Base-by-base conservation (phyloP, 2,888 invertebrate species). In the Alviniconcha strummeri region DNA sequence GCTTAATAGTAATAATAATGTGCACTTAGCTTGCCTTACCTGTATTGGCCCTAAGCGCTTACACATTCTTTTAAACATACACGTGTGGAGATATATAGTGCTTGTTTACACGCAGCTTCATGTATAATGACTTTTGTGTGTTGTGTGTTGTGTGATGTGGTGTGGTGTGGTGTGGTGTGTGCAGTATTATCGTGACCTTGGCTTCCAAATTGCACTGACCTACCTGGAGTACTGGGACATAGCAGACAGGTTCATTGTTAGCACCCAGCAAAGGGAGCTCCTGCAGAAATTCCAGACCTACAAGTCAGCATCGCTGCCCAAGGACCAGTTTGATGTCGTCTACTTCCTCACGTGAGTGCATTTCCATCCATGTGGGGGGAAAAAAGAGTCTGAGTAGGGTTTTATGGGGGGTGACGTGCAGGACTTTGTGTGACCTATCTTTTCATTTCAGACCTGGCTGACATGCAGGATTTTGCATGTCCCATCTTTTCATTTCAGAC, bases 181-280 rank as follows among this genome's bases (percentile, higher is more conserved):
- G 3, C 95, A 98, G 98, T 98, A 98, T 94, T 97, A 97, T 95
- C 96, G 98, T 87, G 97, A 97, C 85, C 95, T 99, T 91, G 98
- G 97, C 94, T 98, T 99, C 81, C 95, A 98, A 89, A 97, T 99
- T 79, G 97, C 98, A 15, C 96, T 99, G 90, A 97, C 98, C 85
- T 99, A 99, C 95, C 96, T 98, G 93, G 99, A 99, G 95, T 97
- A 98, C 84, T 99, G 99, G 99, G 96, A 97, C 94, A 97, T 97
- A 88, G 96, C 96, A 36, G 97, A 99, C 94, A 97, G 97, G 86
- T 91, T 93, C 82, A 96, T 96, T 92, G 95, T 97, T 89, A 96
- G 96, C 93, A 96, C 96, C 93, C 97, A 98, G 94, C 97, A 98
- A 93, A 96, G 97, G 85, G 95, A 96, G 91, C 97, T 98, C 88